These are phyloP conservation scores for Deroplatys truncata DNA, from an alignment of 2,888 invertebrate genomes.

Conservation along the genomic window DNA sequence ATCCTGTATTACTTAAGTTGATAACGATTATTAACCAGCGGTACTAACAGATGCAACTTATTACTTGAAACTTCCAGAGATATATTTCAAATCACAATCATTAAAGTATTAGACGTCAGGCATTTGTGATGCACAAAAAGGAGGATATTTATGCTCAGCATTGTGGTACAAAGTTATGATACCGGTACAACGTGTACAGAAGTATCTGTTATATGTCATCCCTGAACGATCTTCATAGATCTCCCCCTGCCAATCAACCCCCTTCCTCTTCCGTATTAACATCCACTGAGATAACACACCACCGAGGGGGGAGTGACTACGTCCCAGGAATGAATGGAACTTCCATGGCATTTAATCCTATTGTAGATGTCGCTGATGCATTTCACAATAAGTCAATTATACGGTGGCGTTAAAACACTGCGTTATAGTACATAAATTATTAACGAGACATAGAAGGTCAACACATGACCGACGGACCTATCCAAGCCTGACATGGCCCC, in stretches of 20 bases:
- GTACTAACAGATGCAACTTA: too few species aligned
- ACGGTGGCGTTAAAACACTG: conserved; percentile 4
- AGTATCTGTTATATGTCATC: background rate
- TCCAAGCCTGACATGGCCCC: background rate
- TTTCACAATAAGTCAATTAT: conserved; percentile 13
- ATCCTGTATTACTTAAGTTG: too few species aligned
- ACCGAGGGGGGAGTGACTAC: too few species aligned
- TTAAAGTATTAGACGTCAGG: too few species aligned
- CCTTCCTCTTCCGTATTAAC: background rate
- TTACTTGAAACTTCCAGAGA: too few species aligned
- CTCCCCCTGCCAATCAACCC: background rate
- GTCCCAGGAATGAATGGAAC: background rate
- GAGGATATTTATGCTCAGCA: background rate
- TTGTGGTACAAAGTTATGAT: background rate
- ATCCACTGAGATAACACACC: background rate
- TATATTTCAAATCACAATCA: too few species aligned
- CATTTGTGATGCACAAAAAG: too few species aligned
- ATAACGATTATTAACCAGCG: too few species aligned
- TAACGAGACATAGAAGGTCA: background rate
- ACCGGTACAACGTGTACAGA: background rate
- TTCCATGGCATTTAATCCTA: conserved; percentile 2
- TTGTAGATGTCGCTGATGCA: background rate
- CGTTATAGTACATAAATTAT: background rate
- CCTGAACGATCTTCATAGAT: background rate
- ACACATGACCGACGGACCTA: background rate